A percentile compares a stretch with the other conserved stretches of the same genome.
Conservation (phyloP, 64 coral and sea anemone genomes). For the Montipora cactus region DNA sequence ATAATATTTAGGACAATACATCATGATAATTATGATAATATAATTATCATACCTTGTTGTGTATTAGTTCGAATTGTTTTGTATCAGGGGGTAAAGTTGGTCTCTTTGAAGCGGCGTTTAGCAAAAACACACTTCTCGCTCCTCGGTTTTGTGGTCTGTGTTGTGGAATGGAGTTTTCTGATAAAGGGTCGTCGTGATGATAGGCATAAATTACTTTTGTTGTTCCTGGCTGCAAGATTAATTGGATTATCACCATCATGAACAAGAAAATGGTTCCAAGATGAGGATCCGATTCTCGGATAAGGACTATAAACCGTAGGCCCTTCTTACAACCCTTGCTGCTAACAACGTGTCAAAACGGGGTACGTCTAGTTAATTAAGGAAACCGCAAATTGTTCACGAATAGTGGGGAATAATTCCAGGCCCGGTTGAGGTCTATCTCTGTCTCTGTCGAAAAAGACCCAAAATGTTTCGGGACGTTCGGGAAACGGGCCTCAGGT, state of each 20-base stretch:
- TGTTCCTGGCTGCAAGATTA: slow-evolving; percentile 9
- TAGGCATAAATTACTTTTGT: slow-evolving; percentile 44
- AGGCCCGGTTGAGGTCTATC: no score
- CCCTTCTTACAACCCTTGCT: no score
- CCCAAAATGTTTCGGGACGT: no score
- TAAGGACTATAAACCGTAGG: no score
- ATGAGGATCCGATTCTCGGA: no score
- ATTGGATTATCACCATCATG: neutral
- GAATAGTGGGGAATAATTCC: no score
- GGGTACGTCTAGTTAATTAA: no score
- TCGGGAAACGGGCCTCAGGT: no score
- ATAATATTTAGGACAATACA: neutral
- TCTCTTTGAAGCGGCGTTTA: neutral
- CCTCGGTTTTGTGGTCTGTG: slow-evolving; percentile 2
- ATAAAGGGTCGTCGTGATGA: slow-evolving; percentile 27
- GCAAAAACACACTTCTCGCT: slow-evolving; percentile 7
- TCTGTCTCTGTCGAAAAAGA: no score
- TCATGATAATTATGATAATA: slow-evolving; percentile 36
- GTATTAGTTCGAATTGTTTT: slow-evolving; percentile 32
- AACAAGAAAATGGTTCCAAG: no score
- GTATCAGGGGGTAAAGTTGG: slow-evolving; percentile 27
- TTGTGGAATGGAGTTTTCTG: neutral
- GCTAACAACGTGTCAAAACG: no score
- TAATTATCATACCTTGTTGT: slow-evolving; percentile 22
- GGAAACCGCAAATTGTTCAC: no score